Base-by-base conservation (phyloP, 2,888 invertebrate genomes). In the Hemicrepidius hirtus region DNA sequence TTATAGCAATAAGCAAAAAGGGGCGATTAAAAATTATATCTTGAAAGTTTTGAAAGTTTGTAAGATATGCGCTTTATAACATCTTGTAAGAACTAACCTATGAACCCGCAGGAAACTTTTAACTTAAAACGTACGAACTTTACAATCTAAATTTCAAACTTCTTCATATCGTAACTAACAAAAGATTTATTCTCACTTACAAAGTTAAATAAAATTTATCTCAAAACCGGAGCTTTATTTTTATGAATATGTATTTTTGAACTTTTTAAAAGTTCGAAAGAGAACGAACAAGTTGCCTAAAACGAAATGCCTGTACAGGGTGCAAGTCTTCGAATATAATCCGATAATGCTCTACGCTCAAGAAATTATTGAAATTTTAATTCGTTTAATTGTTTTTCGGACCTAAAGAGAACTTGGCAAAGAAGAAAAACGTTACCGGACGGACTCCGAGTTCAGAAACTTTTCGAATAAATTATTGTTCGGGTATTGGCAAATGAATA, bases 141-240 rank as follows among this genome's bases (percentile, higher is more conserved):
- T 77, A 81, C 80, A 82, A 81, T 82, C 80, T 81, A 80, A 80
- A 81, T 82, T 79, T 80, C 78, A 81, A 83, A 83, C 81, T 83
- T 81, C 80, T 80, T 79, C 82, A 82, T 83, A 84, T 83, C 82
- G 79, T 78, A 81, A 83, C 81, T 81, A 83, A 82, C 81, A 79
- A 80, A 81, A 83, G 83, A 84, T 84, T 84, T 84, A 83, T 84
- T 82, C 80, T 81, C 81, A 81, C 82, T 82, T 82, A 81, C 75
- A 77, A 82, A 83, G 82, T 83, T 83, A 82, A 82, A 79, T 77
- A 71, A 74, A 80, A 81, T 81, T 82, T 81, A 81, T 82, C 80
- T 78, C 75, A 73, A 68, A 71, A 74, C 72, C 32, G 72, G 4
- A 21, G 32, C 79, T 80, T 80, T 78, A 79, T 82, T 81, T 81